A percentile compares a stretch with the other conserved stretches of the same genome.
Conservation (phyloP, 2,888 invertebrate species). For the Synergus laeviventris region DNA sequence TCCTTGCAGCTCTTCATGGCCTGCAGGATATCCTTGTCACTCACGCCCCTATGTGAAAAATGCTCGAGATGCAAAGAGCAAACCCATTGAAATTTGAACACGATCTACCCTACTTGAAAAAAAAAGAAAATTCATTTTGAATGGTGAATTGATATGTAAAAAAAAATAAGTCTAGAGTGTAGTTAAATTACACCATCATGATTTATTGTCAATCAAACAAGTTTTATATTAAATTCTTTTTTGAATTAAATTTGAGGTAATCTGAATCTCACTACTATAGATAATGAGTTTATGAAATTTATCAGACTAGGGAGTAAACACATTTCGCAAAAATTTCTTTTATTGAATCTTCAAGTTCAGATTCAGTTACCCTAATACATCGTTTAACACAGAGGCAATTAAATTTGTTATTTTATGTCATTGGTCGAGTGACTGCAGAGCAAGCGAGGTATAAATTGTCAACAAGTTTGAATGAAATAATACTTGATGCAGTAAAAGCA, state of each 20-base stretch:
- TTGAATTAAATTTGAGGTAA: neutral
- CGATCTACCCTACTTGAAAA: neutral
- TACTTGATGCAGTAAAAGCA: conserved; percentile 3
- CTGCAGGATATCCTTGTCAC: conserved; percentile 24
- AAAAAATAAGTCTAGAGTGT: neutral
- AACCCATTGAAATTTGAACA: neutral
- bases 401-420: conserved; percentile 9
- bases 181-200: neutral
- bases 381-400: conserved; percentile 12
- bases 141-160: neutral
- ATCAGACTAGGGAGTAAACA: neutral
- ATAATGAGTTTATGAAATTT: neutral
- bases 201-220: neutral
- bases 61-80: neutral
- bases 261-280: neutral
- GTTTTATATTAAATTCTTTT: neutral
- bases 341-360: neutral
- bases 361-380: neutral
- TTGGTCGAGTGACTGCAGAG: conserved; percentile 18
- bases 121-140: neutral
- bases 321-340: neutral
- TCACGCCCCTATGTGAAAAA: neutral
- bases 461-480: conserved; percentile 17
- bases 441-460: conserved; percentile 19
- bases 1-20: conserved; percentile 41